A percentile compares a stretch with the other conserved stretches of the same genome.
phyloP scores from a whole-genome alignment of 1,140 invertebrate genomes.

The Colletes gigas region DNA sequence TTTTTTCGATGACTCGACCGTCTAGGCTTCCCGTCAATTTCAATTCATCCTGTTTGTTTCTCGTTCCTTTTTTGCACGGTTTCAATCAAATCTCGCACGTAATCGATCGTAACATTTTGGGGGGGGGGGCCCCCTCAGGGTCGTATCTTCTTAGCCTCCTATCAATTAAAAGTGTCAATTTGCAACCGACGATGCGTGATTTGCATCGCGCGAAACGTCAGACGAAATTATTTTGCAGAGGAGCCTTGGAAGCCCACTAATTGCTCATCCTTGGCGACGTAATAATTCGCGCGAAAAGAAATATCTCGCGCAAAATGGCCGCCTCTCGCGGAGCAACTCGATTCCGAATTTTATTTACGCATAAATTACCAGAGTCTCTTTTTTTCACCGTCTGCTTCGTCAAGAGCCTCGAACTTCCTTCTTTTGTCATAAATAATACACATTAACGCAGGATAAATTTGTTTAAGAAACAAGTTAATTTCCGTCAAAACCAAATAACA shows the following conservation, averaged over 20 bases:
- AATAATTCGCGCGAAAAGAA: slow-evolving; percentile 25
- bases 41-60: not conserved
- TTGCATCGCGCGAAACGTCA: slow-evolving; percentile 42
- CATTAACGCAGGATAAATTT: not conserved
- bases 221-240: slow-evolving; percentile 20
- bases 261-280: slow-evolving; percentile 39
- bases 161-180: slow-evolving; percentile 53
- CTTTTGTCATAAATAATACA: no score
- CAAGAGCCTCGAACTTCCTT: not conserved
- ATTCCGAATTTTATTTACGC: slow-evolving; percentile 14
- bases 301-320: slow-evolving; percentile 10
- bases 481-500: no score
- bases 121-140: slow-evolving; percentile 13
- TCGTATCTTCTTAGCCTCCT: not conserved
- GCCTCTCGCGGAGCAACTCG: not conserved
- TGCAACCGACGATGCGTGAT: slow-evolving; percentile 38
- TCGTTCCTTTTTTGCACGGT: not conserved
- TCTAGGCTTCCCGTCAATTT: not conserved
- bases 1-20: not conserved
- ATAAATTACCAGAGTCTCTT: not conserved
- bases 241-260: slow-evolving; percentile 43
- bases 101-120: no score
- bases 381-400: not conserved
- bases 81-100: no score
- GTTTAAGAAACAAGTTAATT: no score